phyloP scores from a whole-genome alignment of 2,888 invertebrate species.

The Melanotus villosus region DNA sequence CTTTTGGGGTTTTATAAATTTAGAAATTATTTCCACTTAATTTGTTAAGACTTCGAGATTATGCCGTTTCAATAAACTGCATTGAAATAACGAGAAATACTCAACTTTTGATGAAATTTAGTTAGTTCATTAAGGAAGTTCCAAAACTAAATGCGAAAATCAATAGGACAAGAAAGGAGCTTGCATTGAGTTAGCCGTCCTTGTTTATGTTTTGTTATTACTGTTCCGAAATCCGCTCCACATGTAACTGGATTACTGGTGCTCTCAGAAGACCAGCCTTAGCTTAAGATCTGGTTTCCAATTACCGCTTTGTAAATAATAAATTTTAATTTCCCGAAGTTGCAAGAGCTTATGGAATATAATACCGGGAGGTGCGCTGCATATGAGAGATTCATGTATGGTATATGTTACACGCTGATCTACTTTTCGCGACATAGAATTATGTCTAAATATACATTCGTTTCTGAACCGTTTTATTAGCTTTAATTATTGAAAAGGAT shows the following conservation, averaged over 20 bases:
- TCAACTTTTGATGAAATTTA: not conserved
- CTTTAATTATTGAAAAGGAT: not conserved
- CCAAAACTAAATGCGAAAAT: conserved; percentile 29
- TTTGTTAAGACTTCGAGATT: no score
- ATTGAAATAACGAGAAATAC: not conserved
- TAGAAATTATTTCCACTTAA: no score
- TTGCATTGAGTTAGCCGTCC: conserved; percentile 12
- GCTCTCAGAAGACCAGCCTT: conserved; percentile 38
- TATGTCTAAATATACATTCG: no score
- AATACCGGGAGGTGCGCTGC: conserved; percentile 22
- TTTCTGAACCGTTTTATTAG: not conserved
- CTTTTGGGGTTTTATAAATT: no score
- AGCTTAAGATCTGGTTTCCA: conserved; percentile 41
- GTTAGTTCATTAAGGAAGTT: conserved; percentile 9
- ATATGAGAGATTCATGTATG: conserved; percentile 10
- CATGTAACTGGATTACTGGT: conserved; percentile 36
- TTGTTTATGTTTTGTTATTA: conserved; percentile 36
- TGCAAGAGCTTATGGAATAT: conserved; percentile 31
- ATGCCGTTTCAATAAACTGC: no score
- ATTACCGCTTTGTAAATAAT: conserved; percentile 45
- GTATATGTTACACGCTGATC: not conserved
- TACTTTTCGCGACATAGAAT: not conserved
- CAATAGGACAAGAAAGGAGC: conserved; percentile 22
- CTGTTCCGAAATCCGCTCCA: conserved; percentile 35
- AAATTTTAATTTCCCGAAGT: conserved; percentile 45